Conservation (phyloP, 2,888 invertebrate genomes). For the Cordilura impudica region DNA sequence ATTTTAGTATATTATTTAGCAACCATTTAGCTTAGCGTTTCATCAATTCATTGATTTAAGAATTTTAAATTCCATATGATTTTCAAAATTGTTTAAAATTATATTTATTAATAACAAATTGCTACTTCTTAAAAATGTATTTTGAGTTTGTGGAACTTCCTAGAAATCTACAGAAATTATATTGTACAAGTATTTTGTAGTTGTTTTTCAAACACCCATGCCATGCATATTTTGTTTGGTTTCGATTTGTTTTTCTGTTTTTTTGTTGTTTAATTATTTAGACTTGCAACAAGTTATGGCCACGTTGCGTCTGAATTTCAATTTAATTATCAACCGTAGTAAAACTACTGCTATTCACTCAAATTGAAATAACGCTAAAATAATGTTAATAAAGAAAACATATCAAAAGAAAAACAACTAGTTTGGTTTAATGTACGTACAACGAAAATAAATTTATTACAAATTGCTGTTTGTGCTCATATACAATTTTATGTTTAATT, state of each 20-base stretch:
- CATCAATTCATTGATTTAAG: too few relatives aligned
- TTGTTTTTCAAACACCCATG: neutral
- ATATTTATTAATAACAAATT: neutral
- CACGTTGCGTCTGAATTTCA: constrained; percentile 47
- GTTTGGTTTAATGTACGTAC: constrained; percentile 9
- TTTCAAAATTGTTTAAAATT: too few relatives aligned
- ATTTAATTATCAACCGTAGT: constrained; percentile 46
- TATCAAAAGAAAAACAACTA: constrained; percentile 20
- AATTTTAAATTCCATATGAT: too few relatives aligned
- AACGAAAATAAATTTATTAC: constrained; percentile 36
- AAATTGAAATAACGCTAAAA: constrained; percentile 5
- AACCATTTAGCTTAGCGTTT: too few relatives aligned
- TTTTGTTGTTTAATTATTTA: too few relatives aligned
- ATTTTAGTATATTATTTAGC: too few relatives aligned
- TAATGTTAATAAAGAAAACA: constrained; percentile 4
- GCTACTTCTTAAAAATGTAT: neutral
- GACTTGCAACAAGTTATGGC: constrained; percentile 41
- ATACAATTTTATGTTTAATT: constrained; percentile 28
- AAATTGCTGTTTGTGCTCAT: constrained; percentile 50
- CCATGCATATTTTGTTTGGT: constrained; percentile 8
- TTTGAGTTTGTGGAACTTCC: neutral
- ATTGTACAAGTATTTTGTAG: neutral
- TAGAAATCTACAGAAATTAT: neutral
- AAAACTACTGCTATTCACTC: constrained; percentile 12
- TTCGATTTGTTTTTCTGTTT: neutral